Conservation (phyloP, 92 coral and sea anemone genomes). For the Isaurus tuberculatus region DNA sequence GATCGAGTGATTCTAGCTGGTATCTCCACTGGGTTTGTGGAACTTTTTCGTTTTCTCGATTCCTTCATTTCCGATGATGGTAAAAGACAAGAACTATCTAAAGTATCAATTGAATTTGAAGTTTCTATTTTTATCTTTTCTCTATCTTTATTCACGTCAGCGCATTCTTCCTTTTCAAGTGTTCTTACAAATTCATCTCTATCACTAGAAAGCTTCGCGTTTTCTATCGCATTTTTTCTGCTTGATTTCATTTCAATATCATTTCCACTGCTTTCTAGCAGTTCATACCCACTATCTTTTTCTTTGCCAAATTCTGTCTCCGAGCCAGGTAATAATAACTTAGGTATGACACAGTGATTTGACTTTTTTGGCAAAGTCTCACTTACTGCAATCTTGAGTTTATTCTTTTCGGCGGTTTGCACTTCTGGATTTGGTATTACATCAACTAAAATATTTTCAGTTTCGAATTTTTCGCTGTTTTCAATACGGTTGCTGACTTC, state of each 20-base stretch:
- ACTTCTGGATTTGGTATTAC: neutral
- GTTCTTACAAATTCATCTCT: neutral
- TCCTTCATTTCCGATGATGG: neutral
- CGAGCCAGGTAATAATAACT: neutral
- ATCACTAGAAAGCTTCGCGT: neutral
- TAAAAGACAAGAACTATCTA: neutral
- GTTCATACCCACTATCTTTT: neutral
- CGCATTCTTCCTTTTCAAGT: neutral
- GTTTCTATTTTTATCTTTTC: neutral
- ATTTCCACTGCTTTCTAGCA: neutral
- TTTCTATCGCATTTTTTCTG: neutral
- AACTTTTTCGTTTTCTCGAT: conserved; percentile 23
- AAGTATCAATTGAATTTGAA: neutral
- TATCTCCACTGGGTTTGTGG: neutral
- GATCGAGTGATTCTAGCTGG: conserved; percentile 38
- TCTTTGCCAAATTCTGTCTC: neutral
- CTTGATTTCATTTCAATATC: neutral
- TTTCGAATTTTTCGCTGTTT: neutral
- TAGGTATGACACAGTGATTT: neutral
- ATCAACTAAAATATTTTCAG: neutral
- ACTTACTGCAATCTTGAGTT: neutral
- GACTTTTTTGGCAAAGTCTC: neutral
- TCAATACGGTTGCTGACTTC: neutral
- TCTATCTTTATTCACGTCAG: neutral
- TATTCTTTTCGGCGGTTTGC: neutral